Evolutionary conservation across 2,113 vertebrate genomes (phyloP), one percentile per base, ranked within the genome.

Genomic region (Solea senegalensis): DNA sequence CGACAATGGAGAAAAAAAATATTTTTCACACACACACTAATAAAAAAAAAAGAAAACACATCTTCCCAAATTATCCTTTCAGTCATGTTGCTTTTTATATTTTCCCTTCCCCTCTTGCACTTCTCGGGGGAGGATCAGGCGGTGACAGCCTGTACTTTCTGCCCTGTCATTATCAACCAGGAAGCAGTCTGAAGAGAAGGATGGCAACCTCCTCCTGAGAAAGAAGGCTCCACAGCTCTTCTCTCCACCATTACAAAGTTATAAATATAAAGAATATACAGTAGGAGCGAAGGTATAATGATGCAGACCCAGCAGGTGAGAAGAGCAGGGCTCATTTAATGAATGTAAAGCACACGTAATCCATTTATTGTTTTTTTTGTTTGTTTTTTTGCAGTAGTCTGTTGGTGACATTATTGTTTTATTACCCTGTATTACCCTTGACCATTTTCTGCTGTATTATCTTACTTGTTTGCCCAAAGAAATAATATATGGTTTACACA

Each of bases 121-220:
- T 26, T 69, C 70, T 55, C 8, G 0, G 43, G n/a, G 53, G 69
- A 69, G 62, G 58, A 57, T 45, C 58, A 52, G 65, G 48, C 44
- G 0, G 16, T 67, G 85, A 71, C 87, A 83, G 75, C 69, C 50
- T 77, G 44, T 53, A 68, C 65, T 86, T 83, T 81, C 57, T 64
- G 45, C 45, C 59, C 71, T 78, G 80, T 71, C 73, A 80, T 80
- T 78, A 83, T 81, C 74, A 79, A 72, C 45, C 65, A 75, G 65
- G 75, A 77, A 65, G 26, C 49, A 28, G 48, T 60, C 28, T 63
- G 45, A 75, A 16, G 46, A 69, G 45, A 85, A 72, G n/a, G 46
- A 77, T 62, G 65, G 43, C 45, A 13, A n/a, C 61, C 65, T 54
- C 78, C 73, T 60, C 78, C 73, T 8, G 59, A 63, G 80, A 59